phyloP scores from a whole-genome alignment of 2,888 invertebrate species.

The Phytoseiulus persimilis region DNA sequence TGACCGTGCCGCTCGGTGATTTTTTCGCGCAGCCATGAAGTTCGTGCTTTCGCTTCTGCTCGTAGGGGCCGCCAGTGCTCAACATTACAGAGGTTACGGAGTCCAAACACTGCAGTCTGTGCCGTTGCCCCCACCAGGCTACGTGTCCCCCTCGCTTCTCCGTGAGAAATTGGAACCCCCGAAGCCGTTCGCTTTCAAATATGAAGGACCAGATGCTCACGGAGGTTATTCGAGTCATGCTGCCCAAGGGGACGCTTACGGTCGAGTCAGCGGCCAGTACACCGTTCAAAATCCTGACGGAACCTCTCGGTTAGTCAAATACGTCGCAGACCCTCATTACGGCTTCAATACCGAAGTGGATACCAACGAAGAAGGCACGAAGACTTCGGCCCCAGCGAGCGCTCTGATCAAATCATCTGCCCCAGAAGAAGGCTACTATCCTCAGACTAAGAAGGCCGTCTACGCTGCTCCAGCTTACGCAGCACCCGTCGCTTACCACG shows the following conservation, averaged over 20 bases:
- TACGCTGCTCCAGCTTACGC: constrained; percentile 18
- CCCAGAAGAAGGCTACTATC: constrained; percentile 13
- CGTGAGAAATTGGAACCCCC: constrained; percentile 24
- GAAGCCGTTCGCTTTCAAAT: constrained; percentile 32
- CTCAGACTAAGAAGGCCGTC: background rate
- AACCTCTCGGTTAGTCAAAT: constrained; percentile 19
- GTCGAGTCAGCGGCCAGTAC: constrained; percentile 18
- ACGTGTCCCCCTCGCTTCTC: constrained; percentile 13
- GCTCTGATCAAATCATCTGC: constrained; percentile 34
- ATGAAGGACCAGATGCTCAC: constrained; percentile 24
- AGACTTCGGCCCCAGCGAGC: constrained; percentile 16
- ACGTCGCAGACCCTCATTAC: constrained; percentile 13
- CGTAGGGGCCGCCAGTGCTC: background rate
- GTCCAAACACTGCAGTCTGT: constrained; percentile 11
- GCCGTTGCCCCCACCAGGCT: constrained; percentile 23
- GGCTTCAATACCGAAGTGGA: constrained; percentile 31
- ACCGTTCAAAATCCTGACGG: constrained; percentile 32
- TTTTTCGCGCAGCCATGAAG: background rate
- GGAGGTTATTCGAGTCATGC: constrained; percentile 28
- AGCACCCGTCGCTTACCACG: background rate
- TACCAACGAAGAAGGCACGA: constrained; percentile 11
- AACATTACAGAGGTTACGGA: background rate
- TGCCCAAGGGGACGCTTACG: constrained; percentile 15
- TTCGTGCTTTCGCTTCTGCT: background rate
- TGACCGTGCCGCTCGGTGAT: background rate